Percentiles rank a stretch among this genome's conserved stretches.
Conservation (phyloP, 2,888 invertebrate genomes). For the Cryptocephalus primarius region DNA sequence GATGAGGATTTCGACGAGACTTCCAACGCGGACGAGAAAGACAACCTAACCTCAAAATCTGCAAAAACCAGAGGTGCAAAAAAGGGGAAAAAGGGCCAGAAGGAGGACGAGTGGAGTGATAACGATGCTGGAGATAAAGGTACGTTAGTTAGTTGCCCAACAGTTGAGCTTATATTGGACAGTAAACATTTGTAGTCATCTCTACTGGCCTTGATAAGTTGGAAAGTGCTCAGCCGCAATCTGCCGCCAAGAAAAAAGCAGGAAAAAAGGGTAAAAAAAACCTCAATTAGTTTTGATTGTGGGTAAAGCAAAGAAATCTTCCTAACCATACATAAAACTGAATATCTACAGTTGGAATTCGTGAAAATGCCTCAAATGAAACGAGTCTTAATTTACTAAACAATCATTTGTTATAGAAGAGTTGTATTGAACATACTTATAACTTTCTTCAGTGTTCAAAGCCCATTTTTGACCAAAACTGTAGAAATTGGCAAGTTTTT, state of each 20-base stretch:
- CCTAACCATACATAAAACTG: too few species aligned
- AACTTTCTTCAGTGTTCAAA: too few species aligned
- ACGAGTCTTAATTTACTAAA: too few species aligned
- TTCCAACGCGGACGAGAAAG: conserved; percentile 24
- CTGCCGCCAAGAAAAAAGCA: conserved; percentile 15
- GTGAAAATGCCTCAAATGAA: too few species aligned
- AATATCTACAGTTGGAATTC: too few species aligned
- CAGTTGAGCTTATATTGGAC: background rate
- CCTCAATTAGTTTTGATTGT: too few species aligned
- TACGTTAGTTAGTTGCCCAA: conserved; percentile 12
- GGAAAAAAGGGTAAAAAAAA: conserved; percentile 16
- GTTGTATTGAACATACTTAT: too few species aligned
- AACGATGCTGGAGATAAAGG: conserved; percentile 30
- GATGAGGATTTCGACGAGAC: conserved; percentile 42
- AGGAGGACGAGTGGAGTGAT: conserved; percentile 30
- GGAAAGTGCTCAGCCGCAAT: conserved; percentile 11
- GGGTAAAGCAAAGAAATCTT: too few species aligned
- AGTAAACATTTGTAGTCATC: conserved; percentile 2
- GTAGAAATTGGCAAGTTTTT: too few species aligned
- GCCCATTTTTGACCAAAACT: too few species aligned
- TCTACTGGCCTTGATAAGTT: conserved; percentile 7
- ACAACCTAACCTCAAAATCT: conserved; percentile 37
- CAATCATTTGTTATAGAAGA: too few species aligned
- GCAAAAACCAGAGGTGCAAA: conserved; percentile 39
- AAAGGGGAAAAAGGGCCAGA: conserved; percentile 35